These are phyloP conservation scores for Dryas iulia DNA, from an alignment of 1,140 invertebrate species.

Conservation along the genomic window DNA sequence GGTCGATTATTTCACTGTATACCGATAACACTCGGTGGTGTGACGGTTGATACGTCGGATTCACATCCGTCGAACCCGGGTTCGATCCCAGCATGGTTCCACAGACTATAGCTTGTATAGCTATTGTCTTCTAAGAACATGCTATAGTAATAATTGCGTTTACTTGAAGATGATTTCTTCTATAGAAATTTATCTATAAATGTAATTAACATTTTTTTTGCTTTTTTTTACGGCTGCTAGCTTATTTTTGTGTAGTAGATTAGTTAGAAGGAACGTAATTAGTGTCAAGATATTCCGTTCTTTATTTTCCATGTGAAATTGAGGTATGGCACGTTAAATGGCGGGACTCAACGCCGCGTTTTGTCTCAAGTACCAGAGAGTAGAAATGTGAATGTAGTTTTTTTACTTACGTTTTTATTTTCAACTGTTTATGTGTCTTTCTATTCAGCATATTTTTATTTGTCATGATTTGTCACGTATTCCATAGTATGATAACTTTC, in stretches of 20 bases:
- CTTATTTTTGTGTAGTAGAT: no score
- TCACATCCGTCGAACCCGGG: slow-evolving; percentile 17
- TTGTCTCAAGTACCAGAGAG: no score
- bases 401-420: no score
- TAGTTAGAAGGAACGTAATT: no score
- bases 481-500: not conserved
- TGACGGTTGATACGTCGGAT: slow-evolving; percentile 10
- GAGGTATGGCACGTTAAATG: no score
- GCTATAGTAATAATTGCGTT: slow-evolving; percentile 58
- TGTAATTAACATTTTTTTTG: slow-evolving; percentile 53
- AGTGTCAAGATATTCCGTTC: no score
- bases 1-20: slow-evolving; percentile 21
- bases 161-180: slow-evolving; percentile 40
- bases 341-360: not conserved
- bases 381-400: no score
- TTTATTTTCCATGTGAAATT: no score
- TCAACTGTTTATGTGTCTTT: no score
- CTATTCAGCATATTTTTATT: not conserved
- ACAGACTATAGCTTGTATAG: slow-evolving; percentile 64
- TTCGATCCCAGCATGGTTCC: slow-evolving; percentile 72
- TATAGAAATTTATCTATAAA: slow-evolving; percentile 44
- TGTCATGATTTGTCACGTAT: not conserved
- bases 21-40: slow-evolving; percentile 24
- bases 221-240: no score
- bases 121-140: slow-evolving; percentile 75